Evolutionary conservation across 2,797 vertebrate species (phyloP).

Genomic region (Tenualosa thibaudeaui): DNA sequence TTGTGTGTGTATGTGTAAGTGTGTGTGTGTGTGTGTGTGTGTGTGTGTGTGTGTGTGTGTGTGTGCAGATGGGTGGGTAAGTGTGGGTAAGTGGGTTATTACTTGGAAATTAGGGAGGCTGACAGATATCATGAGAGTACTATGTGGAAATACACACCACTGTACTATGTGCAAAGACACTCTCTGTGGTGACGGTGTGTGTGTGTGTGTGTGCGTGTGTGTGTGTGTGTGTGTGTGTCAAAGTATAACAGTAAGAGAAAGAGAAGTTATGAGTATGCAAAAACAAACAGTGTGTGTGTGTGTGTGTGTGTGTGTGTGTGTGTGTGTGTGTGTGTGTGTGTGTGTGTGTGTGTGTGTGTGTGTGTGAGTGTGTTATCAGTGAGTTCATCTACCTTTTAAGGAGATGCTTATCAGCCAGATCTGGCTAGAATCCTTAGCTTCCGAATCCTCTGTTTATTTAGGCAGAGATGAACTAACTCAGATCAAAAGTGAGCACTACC

Average conservation of each 20-base stretch:
- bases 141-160: too few relatives aligned
- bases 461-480: background rate
- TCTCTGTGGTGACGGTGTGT: background rate
- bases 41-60: constrained; percentile 17
- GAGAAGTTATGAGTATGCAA: too few relatives aligned
- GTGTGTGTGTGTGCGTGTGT: constrained; percentile 31
- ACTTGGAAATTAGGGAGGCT: too few relatives aligned
- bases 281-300: background rate
- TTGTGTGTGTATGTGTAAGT: constrained; percentile 5
- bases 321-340: constrained; percentile 1
- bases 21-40: constrained; percentile 8
- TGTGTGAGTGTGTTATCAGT: background rate
- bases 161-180: too few relatives aligned
- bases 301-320: constrained; percentile 18
- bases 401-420: background rate
- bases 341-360: constrained; percentile 9
- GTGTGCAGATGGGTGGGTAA: background rate
- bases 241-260: background rate
- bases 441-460: background rate
- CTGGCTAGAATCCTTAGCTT: background rate
- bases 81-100: too few relatives aligned
- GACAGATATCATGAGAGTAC: too few relatives aligned
- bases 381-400: background rate
- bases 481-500: too few relatives aligned
- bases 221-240: constrained; percentile 7